Evolutionary conservation across 2,113 vertebrate genomes (phyloP).

Genomic region (Thomomys bottae): DNA sequence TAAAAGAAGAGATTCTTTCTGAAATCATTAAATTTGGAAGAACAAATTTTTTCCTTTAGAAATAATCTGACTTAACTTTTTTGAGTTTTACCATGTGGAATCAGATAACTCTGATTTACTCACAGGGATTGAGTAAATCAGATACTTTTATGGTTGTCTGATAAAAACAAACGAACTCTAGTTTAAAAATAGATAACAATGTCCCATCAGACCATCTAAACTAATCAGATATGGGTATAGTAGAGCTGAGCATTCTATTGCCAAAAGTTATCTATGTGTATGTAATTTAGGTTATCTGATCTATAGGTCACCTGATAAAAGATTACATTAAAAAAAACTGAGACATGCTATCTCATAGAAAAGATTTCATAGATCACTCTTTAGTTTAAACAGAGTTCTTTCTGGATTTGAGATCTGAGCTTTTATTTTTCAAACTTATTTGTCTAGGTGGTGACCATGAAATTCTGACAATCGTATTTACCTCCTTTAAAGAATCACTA

Average conservation of each 20-base stretch:
- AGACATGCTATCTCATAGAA: background rate
- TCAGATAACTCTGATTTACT: slow-evolving; percentile 44
- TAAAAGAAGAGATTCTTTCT: background rate
- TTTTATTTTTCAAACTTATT: background rate
- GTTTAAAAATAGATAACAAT: slow-evolving; percentile 15
- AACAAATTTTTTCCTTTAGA: background rate
- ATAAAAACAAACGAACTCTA: slow-evolving; percentile 11
- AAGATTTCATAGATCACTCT: background rate
- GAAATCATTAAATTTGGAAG: background rate
- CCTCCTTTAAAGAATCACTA: background rate
- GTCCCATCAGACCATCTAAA: background rate
- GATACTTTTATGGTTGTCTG: slow-evolving; percentile 44
- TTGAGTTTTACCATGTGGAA: background rate
- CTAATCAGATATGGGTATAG: background rate
- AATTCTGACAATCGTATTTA: background rate
- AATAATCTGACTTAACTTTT: background rate
- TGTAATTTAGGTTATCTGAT: background rate
- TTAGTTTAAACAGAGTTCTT: background rate
- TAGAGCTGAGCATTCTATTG: background rate
- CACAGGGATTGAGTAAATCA: no score
- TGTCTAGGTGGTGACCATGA: background rate
- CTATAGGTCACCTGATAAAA: background rate
- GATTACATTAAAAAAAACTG: background rate
- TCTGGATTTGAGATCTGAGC: background rate
- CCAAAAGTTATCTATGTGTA: background rate